Evolutionary conservation across 2,113 vertebrate genomes (phyloP).

Genomic region (Pogona vitticeps): DNA sequence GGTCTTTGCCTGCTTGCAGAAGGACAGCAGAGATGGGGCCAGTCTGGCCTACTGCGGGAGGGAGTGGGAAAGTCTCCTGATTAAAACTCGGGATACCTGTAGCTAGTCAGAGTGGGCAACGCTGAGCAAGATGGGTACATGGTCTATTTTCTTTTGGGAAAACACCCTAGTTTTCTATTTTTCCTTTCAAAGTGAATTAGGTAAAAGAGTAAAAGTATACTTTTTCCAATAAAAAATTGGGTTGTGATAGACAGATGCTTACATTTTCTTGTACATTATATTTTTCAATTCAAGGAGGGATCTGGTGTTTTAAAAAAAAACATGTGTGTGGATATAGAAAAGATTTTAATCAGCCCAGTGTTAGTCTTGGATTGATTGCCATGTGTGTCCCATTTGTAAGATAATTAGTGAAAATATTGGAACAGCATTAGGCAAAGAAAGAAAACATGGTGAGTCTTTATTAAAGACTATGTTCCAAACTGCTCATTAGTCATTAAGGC

Average conservation of each 20-base stretch:
- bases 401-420: conserved; percentile 10
- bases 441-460: not conserved
- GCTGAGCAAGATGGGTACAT: not conserved
- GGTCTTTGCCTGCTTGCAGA: too few relatives aligned
- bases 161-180: not conserved
- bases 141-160: too few relatives aligned
- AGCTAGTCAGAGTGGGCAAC: not conserved
- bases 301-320: not conserved
- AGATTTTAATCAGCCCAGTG: not conserved
- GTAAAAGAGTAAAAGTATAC: not conserved
- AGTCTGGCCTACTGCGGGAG: too few relatives aligned
- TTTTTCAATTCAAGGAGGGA: conserved; percentile 26
- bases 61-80: not conserved
- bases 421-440: not conserved
- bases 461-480: not conserved
- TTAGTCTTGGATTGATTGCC: not conserved
- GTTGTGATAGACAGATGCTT: conserved; percentile 1
- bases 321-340: not conserved
- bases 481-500: conserved; percentile 10
- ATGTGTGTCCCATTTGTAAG: not conserved
- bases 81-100: too few relatives aligned
- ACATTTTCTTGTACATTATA: conserved; percentile 27
- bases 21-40: too few relatives aligned
- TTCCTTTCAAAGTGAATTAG: not conserved
- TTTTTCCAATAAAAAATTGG: conserved; percentile 27